Base-by-base conservation (phyloP, 2,888 invertebrate genomes). In the Drosophila planitibia region DNA sequence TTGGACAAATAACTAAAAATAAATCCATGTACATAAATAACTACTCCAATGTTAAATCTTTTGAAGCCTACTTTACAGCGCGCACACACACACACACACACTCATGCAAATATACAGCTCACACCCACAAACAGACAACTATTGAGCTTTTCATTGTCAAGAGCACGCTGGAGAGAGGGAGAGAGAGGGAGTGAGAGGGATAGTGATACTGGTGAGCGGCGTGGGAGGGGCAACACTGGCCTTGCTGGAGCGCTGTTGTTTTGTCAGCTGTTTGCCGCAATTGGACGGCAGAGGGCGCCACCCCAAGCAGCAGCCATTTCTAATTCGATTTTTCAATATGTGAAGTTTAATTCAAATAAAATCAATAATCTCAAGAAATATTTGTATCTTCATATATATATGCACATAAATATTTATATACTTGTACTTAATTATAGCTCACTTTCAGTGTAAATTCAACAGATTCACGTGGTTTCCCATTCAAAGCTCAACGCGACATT, bases 101-200 rank as follows among this genome's bases (percentile, higher is more conserved):
- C 16, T 41, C 19, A 41, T 28, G 22, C 47, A 68, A 35, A 51
- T 16, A 54, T 39, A 16, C 57, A 59, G 32, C 19, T 58, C 16
- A 25, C 33, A 41, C 25, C 7, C 9, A 25, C 30, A 57, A n/a
- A 32, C 55, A 57, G 28, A 16, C 37, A 74, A 51, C 7, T 63
- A 67, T 41, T 60, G 60, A 30, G 39, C 16, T 54, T 78, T 83
- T 83, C 88, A 83, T 71, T 83, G 83, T 71, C 83, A 83, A 84
- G 79, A 70, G 64, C 78, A 75, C 28, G 52, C 52, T n/a, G 59
- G 12, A 30, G 32, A 33, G 41, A 51, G 59, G 25, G 25, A 25
- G 33, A 51, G 14, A 1, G 14, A 30, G 32, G 30, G 41, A 51
- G 59, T 19, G 25, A 28, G 33, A 51, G 14, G 0, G 33, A 3